Percentiles rank a stretch among this genome's conserved stretches.
Conservation (phyloP, 2,113 vertebrate genomes). For the Pachyramphus minor region DNA sequence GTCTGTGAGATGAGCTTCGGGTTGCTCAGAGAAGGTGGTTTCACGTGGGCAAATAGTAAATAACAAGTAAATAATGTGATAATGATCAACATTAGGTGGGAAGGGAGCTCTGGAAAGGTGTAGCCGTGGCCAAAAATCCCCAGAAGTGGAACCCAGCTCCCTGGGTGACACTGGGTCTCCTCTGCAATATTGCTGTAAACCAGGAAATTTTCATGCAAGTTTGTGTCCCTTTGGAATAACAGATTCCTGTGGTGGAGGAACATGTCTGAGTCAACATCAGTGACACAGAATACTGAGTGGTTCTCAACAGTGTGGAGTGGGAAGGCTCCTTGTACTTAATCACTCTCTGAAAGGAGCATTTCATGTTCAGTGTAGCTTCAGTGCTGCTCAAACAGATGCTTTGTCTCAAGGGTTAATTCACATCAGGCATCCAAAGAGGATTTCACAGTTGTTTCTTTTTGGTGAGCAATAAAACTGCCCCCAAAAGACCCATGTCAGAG, state of each 20-base stretch:
- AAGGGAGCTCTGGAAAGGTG: background rate
- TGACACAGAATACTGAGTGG: fast-evolving
- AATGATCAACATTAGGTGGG: background rate
- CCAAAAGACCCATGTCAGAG: background rate
- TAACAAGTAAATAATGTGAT: background rate
- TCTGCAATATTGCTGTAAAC: background rate
- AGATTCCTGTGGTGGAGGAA: background rate
- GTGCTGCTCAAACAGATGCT: fast-evolving
- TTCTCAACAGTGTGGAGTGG: background rate
- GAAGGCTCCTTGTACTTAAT: background rate
- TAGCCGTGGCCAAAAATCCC: background rate
- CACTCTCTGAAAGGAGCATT: background rate
- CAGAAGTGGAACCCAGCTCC: background rate
- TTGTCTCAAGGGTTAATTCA: background rate
- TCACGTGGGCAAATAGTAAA: background rate
- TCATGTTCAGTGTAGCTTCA: background rate
- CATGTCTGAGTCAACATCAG: background rate
- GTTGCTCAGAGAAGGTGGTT: background rate
- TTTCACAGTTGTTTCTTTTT: background rate
- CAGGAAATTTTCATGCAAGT: background rate
- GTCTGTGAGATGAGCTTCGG: background rate
- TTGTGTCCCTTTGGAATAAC: background rate
- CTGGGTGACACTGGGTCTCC: background rate
- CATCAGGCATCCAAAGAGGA: background rate
- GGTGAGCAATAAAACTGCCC: background rate